Evolutionary conservation across 2,113 vertebrate species (phyloP).

Genomic region (Gila orcuttii): DNA sequence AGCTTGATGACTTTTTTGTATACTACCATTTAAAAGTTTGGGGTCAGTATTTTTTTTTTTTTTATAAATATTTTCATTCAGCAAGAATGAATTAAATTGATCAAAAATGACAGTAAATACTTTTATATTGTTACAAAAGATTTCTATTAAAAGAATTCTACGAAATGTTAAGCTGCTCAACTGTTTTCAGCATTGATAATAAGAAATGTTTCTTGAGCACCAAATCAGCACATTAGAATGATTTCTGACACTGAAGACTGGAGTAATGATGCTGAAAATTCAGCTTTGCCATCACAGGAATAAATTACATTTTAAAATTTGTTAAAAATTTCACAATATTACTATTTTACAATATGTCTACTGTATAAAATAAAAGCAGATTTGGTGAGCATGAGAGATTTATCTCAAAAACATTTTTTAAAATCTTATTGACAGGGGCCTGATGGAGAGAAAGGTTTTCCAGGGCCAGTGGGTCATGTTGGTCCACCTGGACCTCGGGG

Average conservation of each 20-base stretch:
- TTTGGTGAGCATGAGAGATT: neutral
- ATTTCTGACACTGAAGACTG: no score
- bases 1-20: neutral
- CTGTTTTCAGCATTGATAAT: no score
- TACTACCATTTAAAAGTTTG: neutral
- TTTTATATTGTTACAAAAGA: no score
- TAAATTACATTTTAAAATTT: neutral
- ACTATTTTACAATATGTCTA: neutral
- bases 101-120: no score
- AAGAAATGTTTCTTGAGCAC: neutral
- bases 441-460: constrained; percentile 41
- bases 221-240: neutral
- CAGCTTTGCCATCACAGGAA: no score
- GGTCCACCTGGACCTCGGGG: constrained; percentile 46
- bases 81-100: no score
- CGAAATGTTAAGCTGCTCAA: no score
- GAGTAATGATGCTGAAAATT: no score
- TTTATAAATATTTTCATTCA: neutral
- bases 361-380: neutral
- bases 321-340: neutral
- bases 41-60: neutral
- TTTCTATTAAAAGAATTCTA: no score
- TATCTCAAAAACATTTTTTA: no score
- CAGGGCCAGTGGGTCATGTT: constrained; percentile 41
- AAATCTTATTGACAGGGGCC: constrained; percentile 21